These are phyloP conservation scores for Lycaena phlaeas DNA, from an alignment of 2,888 invertebrate genomes.

Conservation along the genomic window DNA sequence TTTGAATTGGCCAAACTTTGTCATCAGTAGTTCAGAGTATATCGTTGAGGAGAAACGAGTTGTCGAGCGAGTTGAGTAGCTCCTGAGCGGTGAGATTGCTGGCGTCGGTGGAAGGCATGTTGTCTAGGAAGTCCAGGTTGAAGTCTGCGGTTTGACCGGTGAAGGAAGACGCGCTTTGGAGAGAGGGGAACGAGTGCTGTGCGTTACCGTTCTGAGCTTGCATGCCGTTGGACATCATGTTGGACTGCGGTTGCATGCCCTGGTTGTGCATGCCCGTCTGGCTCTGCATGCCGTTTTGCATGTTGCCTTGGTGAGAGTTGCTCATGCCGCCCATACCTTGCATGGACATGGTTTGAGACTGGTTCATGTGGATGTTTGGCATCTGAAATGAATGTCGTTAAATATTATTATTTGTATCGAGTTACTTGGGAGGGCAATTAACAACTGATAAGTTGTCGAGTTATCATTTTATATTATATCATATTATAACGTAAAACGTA, in stretches of 20 bases:
- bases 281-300: constrained; percentile 36
- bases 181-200: constrained; percentile 39
- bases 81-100: constrained; percentile 86
- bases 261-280: constrained; percentile 34
- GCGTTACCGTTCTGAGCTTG: constrained; percentile 17
- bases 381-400: constrained; percentile 48
- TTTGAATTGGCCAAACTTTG: too few relatives aligned
- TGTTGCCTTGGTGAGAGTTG: constrained; percentile 31
- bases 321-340: constrained; percentile 41
- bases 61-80: constrained; percentile 86
- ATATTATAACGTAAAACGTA: too few relatives aligned
- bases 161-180: constrained; percentile 55
- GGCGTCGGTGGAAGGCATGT: constrained; percentile 83
- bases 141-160: constrained; percentile 76
- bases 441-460: too few relatives aligned
- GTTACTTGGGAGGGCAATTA: too few relatives aligned
- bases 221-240: constrained; percentile 18
- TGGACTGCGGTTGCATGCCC: constrained; percentile 26
- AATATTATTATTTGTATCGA: too few relatives aligned
- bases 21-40: constrained; percentile 73
- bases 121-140: constrained; percentile 89
- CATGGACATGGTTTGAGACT: constrained; percentile 77
- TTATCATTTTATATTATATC: too few relatives aligned
- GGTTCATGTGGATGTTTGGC: constrained; percentile 80
- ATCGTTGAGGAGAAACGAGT: constrained; percentile 77